Evolutionary conservation across 2,888 invertebrate species (phyloP).

Genomic region (Nymphalis c-album): DNA sequence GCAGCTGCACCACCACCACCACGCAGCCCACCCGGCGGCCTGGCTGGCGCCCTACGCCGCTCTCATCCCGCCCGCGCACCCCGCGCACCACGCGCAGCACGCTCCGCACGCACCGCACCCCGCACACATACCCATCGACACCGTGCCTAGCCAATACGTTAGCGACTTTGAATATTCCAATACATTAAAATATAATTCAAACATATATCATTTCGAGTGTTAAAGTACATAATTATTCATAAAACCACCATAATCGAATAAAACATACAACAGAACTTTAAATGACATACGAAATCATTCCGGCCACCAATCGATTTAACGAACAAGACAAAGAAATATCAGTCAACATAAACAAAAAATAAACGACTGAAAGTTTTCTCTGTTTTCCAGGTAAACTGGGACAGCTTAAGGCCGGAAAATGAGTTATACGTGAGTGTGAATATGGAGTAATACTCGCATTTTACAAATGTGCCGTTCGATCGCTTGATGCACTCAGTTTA

Average conservation of each 20-base stretch:
- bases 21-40: constrained; percentile 68
- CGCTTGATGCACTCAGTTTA: neutral
- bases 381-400: constrained; percentile 81
- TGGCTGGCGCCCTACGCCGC: constrained; percentile 77
- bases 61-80: constrained; percentile 61
- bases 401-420: constrained; percentile 81
- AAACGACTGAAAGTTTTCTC: constrained; percentile 67
- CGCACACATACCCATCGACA: constrained; percentile 72
- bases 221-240: no score
- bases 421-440: constrained; percentile 79
- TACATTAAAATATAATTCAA: neutral
- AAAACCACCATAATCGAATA: neutral
- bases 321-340: constrained; percentile 7
- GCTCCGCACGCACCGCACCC: constrained; percentile 68
- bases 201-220: no score
- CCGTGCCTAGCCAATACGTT: constrained; percentile 78
- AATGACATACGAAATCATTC: constrained; percentile 4
- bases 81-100: constrained; percentile 57
- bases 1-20: constrained; percentile 73
- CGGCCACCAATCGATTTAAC: constrained; percentile 13
- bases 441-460: constrained; percentile 34
- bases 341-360: constrained; percentile 52
- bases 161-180: constrained; percentile 45
- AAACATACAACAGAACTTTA: neutral
- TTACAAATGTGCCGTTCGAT: constrained; percentile 20